Evolutionary conservation across 1,140 invertebrate genomes (phyloP).

Genomic region (Penaeus vannamei): DNA sequence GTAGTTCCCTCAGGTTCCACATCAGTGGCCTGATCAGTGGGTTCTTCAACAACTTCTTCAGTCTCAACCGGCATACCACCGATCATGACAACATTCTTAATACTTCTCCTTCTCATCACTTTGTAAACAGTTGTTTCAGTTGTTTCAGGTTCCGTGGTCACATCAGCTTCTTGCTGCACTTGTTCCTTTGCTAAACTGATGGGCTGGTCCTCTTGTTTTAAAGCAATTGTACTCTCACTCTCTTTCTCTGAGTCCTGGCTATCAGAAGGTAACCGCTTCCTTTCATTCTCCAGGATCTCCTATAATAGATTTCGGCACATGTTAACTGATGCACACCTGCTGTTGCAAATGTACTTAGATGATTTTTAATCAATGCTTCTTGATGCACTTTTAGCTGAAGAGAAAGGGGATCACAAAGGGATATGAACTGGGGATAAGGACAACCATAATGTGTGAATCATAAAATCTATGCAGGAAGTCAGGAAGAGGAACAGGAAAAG

Average conservation of each 20-base stretch:
- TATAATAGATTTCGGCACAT: conserved; percentile 58
- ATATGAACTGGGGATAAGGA: conserved; percentile 31
- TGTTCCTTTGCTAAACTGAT: not conserved
- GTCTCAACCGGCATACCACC: conserved; percentile 45
- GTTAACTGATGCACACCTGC: conserved; percentile 49
- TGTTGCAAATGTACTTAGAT: conserved; percentile 39
- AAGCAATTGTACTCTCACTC: conserved; percentile 51
- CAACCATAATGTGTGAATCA: not conserved
- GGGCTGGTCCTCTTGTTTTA: not conserved
- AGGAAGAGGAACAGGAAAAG: conserved; percentile 35
- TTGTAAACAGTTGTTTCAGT: not conserved
- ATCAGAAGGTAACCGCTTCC: conserved; percentile 30
- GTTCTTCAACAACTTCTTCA: conserved; percentile 41
- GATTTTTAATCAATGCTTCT: conserved; percentile 46
- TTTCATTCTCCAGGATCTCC: conserved; percentile 63
- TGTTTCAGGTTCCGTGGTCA: not conserved
- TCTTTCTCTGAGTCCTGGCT: conserved; percentile 49
- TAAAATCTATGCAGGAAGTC: conserved; percentile 22
- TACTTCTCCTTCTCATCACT: conserved; percentile 40
- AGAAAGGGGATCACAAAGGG: not conserved
- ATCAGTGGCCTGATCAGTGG: not conserved
- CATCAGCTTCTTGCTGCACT: not conserved
- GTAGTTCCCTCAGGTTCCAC: conserved; percentile 30
- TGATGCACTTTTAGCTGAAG: conserved; percentile 23
- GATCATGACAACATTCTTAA: conserved; percentile 52